Evolutionary conservation across 2,797 vertebrate species (phyloP), one percentile per base, ranked within the genome.

Genomic region (Euthynnus affinis): DNA sequence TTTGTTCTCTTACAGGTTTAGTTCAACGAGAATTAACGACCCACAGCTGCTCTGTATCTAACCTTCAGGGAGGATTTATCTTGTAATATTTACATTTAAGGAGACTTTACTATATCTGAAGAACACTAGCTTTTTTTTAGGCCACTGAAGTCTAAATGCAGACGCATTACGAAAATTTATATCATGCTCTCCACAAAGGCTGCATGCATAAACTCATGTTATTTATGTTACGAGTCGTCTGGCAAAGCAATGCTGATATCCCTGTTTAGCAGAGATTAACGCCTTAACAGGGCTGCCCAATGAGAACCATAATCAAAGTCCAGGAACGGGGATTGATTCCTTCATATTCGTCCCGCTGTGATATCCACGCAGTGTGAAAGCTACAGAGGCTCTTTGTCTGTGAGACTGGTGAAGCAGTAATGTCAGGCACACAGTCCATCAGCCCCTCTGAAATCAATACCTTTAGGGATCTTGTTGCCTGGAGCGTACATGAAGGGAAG

Each of bases 361-460:
- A 82, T 87, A 82, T 86, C 73, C 62, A 68, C 34, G 6, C 68
- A 23, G 73, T 32, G 52, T 46, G 67, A 72, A 81, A 76, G 80
- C 80, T 15, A 65, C 77, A 29, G 59, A 34, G 53, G 55, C 69
- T 75, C 55, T 82, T 78, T 89, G 81, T 86, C 63, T 76, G 60
- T 48, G 29, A 60, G 66, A 65, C 48, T 17, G 68, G 71, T 34
- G 52, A 75, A 59, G 67, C 77, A 53, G 60, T 83, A 77, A 68
- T 60, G 58, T 83, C 74, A 66, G 59, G 14, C 64, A 23, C 66
- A 25, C 46, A 63, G 58, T 78, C 66, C 60, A 75, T 71, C 67
- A 74, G 53, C 15, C 5, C 56, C 69, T 76, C 68, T 25, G 23
- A 59, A 81, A 91, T 92, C 91, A 76, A 91, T 93, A 83, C 40